These are phyloP conservation scores for Gallirallus australis DNA, from an alignment of 2,797 vertebrate species.

Conservation along the genomic window DNA sequence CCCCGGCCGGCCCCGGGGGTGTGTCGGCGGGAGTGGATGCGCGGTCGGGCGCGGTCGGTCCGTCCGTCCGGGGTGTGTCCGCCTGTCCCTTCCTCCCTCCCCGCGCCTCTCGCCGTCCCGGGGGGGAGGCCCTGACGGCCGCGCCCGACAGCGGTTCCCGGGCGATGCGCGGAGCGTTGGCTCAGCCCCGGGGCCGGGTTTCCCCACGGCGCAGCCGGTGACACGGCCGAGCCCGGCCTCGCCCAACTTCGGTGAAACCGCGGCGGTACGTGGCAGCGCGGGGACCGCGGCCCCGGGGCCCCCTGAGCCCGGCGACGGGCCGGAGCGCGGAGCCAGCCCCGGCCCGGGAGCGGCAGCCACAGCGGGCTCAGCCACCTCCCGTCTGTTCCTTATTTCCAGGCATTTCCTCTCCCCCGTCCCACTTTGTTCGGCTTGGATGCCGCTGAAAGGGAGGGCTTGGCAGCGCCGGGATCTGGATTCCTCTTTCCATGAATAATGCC, in stretches of 20 bases:
- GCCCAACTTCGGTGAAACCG: not conserved
- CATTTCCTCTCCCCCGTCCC: constrained; percentile 67
- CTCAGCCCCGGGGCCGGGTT: not conserved
- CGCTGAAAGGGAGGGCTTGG: constrained; percentile 69
- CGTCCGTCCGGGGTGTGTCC: not conserved
- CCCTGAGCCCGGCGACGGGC: not conserved
- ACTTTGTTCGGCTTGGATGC: constrained; percentile 70
- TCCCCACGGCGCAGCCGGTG: not conserved
- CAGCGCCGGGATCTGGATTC: constrained; percentile 60
- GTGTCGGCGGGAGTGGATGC: not conserved
- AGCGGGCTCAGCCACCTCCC: constrained; percentile 1
- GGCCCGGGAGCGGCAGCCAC: not conserved
- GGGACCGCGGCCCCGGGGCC: not conserved
- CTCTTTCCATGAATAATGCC: constrained; percentile 71
- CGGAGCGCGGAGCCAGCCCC: not conserved
- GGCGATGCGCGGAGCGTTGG: not conserved
- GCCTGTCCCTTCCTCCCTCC: not conserved
- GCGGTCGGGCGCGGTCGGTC: not conserved
- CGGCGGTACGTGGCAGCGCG: constrained; percentile 33
- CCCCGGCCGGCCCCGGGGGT: not conserved
- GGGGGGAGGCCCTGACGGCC: not conserved
- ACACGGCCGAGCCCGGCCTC: not conserved
- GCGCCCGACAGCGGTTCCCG: not conserved
- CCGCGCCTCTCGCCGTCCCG: not conserved
- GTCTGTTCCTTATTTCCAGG: constrained; percentile 59